These are phyloP conservation scores for Elaphurus davidianus DNA, from an alignment of 2,113 vertebrate genomes.

Conservation along the genomic window DNA sequence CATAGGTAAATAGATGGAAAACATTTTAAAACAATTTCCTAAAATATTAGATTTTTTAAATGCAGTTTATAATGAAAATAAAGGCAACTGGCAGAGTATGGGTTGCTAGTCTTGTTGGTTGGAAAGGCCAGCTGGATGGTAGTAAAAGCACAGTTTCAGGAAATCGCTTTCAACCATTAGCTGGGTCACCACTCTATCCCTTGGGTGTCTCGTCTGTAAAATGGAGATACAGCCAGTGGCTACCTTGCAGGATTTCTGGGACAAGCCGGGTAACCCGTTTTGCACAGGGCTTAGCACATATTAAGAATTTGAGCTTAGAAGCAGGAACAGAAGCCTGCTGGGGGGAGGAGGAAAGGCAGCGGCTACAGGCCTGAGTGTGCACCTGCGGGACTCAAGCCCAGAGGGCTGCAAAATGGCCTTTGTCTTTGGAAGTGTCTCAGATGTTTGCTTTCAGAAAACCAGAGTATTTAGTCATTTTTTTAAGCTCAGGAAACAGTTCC, in stretches of 20 bases:
- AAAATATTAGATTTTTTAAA: not conserved
- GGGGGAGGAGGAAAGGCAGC: not conserved
- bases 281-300: not conserved
- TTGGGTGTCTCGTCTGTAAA: not conserved
- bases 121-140: not conserved
- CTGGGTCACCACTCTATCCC: not conserved
- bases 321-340: not conserved
- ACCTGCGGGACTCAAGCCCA: not conserved
- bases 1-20: not conserved
- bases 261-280: not conserved
- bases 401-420: not conserved
- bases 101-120: not conserved
- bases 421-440: not conserved
- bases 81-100: not conserved
- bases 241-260: not conserved
- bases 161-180: not conserved
- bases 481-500: not conserved
- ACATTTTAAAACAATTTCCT: not conserved
- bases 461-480: not conserved
- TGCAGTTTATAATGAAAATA: not conserved
- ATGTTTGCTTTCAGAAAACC: not conserved
- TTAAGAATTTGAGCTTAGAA: not conserved
- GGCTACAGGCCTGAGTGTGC: fast-evolving
- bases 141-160: fast-evolving
- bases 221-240: not conserved